Evolutionary conservation across 2,888 invertebrate genomes (phyloP).

Genomic region (Adelognathus sp.): DNA sequence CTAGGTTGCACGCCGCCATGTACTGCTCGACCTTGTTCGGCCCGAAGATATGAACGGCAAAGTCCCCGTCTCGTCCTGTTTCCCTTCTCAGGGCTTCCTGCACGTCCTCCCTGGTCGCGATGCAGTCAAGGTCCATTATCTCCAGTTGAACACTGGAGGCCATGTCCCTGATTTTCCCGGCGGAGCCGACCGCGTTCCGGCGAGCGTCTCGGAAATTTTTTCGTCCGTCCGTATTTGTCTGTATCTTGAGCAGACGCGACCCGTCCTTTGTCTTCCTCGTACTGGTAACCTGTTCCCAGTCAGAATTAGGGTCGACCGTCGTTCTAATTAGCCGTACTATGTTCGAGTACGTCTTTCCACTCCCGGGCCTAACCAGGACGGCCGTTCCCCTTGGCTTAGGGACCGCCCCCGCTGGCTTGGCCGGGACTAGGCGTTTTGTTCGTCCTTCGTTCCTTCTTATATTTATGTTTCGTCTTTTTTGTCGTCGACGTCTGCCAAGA

Average conservation of each 20-base stretch:
- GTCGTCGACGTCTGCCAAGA: slow-evolving; percentile 30
- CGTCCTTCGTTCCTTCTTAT: too few relatives aligned
- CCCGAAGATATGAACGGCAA: slow-evolving; percentile 38
- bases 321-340: slow-evolving; percentile 20
- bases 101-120: too few relatives aligned
- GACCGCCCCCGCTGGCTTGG: slow-evolving; percentile 2
- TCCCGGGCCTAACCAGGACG: slow-evolving; percentile 41
- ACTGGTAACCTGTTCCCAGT: slow-evolving; percentile 47
- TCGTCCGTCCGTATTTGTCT: slow-evolving; percentile 24
- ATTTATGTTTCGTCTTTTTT: slow-evolving; percentile 3
- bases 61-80: slow-evolving; percentile 38
- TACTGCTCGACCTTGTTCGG: slow-evolving; percentile 46
- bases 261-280: slow-evolving; percentile 54
- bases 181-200: slow-evolving; percentile 38
- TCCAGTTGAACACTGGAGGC: too few relatives aligned
- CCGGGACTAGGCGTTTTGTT: too few relatives aligned
- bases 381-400: too few relatives aligned
- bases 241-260: slow-evolving; percentile 45
- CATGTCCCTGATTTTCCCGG: slow-evolving; percentile 29
- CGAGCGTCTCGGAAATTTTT: slow-evolving; percentile 14
- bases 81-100: too few relatives aligned
- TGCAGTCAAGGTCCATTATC: too few relatives aligned
- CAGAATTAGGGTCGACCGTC: slow-evolving; percentile 19
- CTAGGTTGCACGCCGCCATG: slow-evolving; percentile 50
- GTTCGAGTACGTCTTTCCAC: slow-evolving; percentile 35